Conservation (phyloP, 2,888 invertebrate genomes). For the Lamellibrachia columna region DNA sequence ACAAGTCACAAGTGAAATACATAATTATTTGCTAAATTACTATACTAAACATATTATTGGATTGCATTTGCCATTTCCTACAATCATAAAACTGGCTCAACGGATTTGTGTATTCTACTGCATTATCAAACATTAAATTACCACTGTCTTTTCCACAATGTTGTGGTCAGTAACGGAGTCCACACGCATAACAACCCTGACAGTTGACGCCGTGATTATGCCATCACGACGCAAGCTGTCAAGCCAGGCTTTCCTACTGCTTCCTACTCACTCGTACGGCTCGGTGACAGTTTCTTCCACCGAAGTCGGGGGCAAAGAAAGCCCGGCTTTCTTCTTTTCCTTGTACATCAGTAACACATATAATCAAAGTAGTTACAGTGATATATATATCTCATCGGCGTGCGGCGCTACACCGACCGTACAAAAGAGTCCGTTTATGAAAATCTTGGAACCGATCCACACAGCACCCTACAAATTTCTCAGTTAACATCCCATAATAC, state of each 20-base stretch:
- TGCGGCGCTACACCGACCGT: background rate
- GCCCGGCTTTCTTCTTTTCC: conserved; percentile 21
- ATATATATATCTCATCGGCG: background rate
- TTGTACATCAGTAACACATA: conserved; percentile 21
- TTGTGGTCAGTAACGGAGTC: background rate
- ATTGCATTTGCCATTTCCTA: background rate
- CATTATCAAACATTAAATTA: background rate
- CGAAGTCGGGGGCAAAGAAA: conserved; percentile 19
- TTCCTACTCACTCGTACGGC: background rate
- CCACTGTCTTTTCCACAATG: background rate
- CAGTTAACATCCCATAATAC: conserved; percentile 9
- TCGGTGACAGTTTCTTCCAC: background rate
- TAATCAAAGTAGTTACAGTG: background rate
- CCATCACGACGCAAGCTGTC: background rate
- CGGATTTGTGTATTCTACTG: background rate
- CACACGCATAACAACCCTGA: background rate
- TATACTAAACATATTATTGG: background rate
- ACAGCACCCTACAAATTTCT: background rate
- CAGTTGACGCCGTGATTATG: background rate
- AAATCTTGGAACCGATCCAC: background rate
- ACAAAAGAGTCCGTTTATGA: background rate
- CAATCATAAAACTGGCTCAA: background rate
- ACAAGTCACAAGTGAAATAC: no score
- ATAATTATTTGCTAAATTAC: no score
- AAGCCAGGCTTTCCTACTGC: background rate